Base-by-base conservation (phyloP, 2,113 vertebrate species). In the Taxidea taxus region DNA sequence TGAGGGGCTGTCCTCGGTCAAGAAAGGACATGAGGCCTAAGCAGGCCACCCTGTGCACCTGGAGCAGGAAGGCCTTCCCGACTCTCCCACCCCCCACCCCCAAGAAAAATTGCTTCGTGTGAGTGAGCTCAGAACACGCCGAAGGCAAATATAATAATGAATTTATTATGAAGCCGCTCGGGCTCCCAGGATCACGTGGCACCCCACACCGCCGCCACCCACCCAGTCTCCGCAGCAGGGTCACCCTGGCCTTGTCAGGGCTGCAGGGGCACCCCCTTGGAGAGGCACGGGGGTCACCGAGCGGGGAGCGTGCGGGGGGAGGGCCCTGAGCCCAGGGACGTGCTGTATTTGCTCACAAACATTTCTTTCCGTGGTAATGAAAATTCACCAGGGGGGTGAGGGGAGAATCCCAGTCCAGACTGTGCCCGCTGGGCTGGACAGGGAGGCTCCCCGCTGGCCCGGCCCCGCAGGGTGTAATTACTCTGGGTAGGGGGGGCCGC, bases 401-500 rank as follows among this genome's bases (percentile, higher is more conserved):
- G 98, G 88, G 98, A 95, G 89, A 90, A 92, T 87, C 93, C 86
- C 39, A 90, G 96, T 96, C 80, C 91, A 77, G 93, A 88, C 87
- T 84, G 96, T 5, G 14, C 49, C 15, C 56, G 0, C 92, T 31
- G 96, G 80, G 95, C 93, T 93, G 92, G 96, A 97, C 94, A 92
- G 92, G 15, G 83, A 23, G 8, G 92, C 83, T n/a, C 98, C 97
- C 97, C 39, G 94, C 98, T 82, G 97, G 97, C 93, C 58, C 6
- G 4, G 94, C 97, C 93, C 97, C 62, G n/a, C 31, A 81, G 95
- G 97, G 92, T 98, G 96, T 98, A 97, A 98, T 98, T 98, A 98
- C 97, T 95, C 98, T 66, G 25, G 74, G 80, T 58, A 58, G 94
- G 96, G 94, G 94, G 95, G 96, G 95, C 58, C 44, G 47, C 91